Evolutionary conservation across 2,888 invertebrate species (phyloP).

Genomic region (Ellobium chinense): DNA sequence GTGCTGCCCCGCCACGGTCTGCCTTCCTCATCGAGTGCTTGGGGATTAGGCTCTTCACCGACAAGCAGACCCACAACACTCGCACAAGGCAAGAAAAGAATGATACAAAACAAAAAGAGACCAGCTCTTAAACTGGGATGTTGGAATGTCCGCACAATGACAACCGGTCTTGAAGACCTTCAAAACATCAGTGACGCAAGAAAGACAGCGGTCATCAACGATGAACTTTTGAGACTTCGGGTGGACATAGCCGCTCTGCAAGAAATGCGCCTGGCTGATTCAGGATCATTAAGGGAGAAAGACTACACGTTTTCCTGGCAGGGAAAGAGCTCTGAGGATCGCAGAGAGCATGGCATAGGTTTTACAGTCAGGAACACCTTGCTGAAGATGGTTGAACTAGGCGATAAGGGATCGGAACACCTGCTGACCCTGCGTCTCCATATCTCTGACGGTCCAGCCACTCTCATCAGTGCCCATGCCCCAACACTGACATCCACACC

Average conservation of each 20-base stretch:
- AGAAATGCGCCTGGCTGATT: constrained; percentile 8
- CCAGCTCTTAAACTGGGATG: not conserved
- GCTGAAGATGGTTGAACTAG: not conserved
- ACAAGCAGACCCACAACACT: not conserved
- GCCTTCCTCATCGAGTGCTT: constrained; percentile 2
- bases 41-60: constrained; percentile 7
- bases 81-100: not conserved
- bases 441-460: not conserved
- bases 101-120: not conserved
- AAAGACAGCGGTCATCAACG: constrained; percentile 24
- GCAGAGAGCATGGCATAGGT: constrained; percentile 6
- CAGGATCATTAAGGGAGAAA: not conserved
- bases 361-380: constrained; percentile 1
- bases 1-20: constrained; percentile 4
- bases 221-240: constrained; percentile 7
- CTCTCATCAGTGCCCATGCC: not conserved
- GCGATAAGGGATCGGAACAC: not conserved
- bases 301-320: not conserved
- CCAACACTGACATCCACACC: not conserved
- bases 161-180: not conserved
- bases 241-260: constrained; percentile 23
- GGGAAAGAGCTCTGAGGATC: not conserved
- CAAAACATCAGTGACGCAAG: not conserved
- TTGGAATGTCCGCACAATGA: constrained; percentile 22
- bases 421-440: constrained; percentile 14